Evolutionary conservation across 2,888 invertebrate species (phyloP).

Genomic region (Trichacis sp.): DNA sequence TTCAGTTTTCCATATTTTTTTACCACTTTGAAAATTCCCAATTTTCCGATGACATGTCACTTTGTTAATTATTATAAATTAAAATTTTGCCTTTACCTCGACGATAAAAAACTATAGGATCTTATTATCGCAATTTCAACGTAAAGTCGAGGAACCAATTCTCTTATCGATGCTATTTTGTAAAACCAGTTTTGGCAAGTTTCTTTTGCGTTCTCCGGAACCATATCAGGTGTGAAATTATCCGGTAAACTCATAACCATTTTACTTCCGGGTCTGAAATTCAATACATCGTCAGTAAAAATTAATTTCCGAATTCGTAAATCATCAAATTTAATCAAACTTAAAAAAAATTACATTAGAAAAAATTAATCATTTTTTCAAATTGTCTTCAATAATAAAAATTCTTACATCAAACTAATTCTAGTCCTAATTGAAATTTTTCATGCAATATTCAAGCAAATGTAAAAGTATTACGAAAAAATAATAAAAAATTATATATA

Average conservation of each 20-base stretch:
- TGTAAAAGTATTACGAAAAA: slow-evolving; percentile 1
- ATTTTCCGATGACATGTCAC: no score
- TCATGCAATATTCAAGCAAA: no score
- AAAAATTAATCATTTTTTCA: no score
- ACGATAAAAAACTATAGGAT: slow-evolving; percentile 87
- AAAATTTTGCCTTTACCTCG: slow-evolving; percentile 70
- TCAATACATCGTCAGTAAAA: slow-evolving; percentile 1
- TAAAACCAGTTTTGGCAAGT: slow-evolving; percentile 99
- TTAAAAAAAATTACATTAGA: no score
- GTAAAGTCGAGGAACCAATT: slow-evolving; percentile 92
- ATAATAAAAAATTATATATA: slow-evolving; percentile 8
- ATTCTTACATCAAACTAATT: no score
- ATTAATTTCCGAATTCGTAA: no score
- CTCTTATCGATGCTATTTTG: slow-evolving; percentile 97
- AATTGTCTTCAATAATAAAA: no score
- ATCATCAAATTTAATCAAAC: no score
- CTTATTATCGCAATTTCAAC: slow-evolving; percentile 93
- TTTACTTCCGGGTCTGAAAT: slow-evolving; percentile 71
- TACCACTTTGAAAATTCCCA: no score
- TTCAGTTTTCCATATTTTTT: no score
- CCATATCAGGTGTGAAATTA: slow-evolving; percentile 82
- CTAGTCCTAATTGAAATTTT: no score
- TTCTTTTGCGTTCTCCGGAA: slow-evolving; percentile 90
- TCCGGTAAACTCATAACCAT: slow-evolving; percentile 71
- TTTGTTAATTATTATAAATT: neutral